Evolutionary conservation across 2,113 vertebrate species (phyloP), one percentile per base, ranked within the genome.

Genomic region (Phylloscopus trochiloides): DNA sequence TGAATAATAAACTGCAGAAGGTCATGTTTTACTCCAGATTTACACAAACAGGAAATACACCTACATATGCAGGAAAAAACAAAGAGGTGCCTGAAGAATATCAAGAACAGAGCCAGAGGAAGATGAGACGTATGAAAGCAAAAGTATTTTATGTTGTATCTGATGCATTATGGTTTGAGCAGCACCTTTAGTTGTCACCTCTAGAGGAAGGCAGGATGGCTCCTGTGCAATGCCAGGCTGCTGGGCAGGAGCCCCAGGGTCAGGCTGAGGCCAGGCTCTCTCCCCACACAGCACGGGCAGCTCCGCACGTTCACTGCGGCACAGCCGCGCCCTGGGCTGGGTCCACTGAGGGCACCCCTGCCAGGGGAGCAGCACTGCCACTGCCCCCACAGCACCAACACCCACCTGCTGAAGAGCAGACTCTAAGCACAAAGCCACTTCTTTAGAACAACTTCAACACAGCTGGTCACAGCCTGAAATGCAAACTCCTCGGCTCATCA

Each of bases 241-340:
- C 3, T 32, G 32, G 29, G 2, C 19, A 26, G 13, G 47, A 42
- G 50, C 40, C 52, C 19, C 65, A 42, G 48, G 40, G 14, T 5
- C 21, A 36, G 50, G 18, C 29, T 40, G 20, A 17, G n/a, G 18
- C 67, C 81, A 0, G 6, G 42, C 58, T 73, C 38, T 68, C 38
- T 15, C 8, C 4, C 55, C 20, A 1, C 4, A 9, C 8, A 1
- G 2, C 17, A 7, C 6, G 4, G 36, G 12, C 57, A 2, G 9
- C 0, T 28, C 31, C 1, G 17, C 65, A 51, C 3, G 0, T 17
- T 45, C 12, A 4, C 38, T 58, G 58, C 38, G 14, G 26, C 52
- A 75, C 38, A 7, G 58, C 40, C 2, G 4, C 2, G 5, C 5
- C 17, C 52, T 3, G 19, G 11, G 32, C 77, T 22, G 12, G 12